Conservation (phyloP, 2,797 vertebrate species). For the Acrocephalus scirpaceus region DNA sequence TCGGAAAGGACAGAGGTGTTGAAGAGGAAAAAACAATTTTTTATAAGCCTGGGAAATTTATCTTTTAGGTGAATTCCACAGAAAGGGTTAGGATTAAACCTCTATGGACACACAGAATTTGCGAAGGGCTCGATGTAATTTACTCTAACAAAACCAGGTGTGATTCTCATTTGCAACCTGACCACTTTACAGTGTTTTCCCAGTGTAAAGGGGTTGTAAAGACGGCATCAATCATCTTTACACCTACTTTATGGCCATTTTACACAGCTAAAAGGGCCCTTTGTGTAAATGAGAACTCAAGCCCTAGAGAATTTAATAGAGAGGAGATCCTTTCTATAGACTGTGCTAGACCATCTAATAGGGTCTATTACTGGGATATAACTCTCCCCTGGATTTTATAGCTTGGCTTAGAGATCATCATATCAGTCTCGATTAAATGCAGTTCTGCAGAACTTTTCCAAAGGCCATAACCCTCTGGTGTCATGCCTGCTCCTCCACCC, state of each 20-base stretch:
- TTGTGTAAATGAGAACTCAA: conserved; percentile 59
- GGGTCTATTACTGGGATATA: conserved; percentile 30
- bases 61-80: not conserved
- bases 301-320: conserved; percentile 53
- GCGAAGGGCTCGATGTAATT: not conserved
- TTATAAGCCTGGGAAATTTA: not conserved
- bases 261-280: conserved; percentile 31
- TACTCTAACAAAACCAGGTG: conserved; percentile 41
- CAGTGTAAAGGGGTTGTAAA: conserved; percentile 37
- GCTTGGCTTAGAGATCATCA: not conserved
- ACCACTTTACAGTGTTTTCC: conserved; percentile 51
- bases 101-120: not conserved
- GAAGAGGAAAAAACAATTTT: not conserved
- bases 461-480: not conserved
- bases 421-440: conserved; percentile 31
- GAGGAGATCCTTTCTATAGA: conserved; percentile 41
- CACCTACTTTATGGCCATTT: conserved; percentile 57
- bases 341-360: not conserved
- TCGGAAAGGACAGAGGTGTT: not conserved
- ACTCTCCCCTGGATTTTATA: conserved; percentile 4
- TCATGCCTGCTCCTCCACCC: not conserved
- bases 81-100: not conserved
- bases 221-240: conserved; percentile 48
- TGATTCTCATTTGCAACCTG: conserved; percentile 52
- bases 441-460: conserved; percentile 11